These are phyloP conservation scores for Xiphophorus maculatus DNA, from an alignment of 2,113 vertebrate genomes.

Conservation along the genomic window DNA sequence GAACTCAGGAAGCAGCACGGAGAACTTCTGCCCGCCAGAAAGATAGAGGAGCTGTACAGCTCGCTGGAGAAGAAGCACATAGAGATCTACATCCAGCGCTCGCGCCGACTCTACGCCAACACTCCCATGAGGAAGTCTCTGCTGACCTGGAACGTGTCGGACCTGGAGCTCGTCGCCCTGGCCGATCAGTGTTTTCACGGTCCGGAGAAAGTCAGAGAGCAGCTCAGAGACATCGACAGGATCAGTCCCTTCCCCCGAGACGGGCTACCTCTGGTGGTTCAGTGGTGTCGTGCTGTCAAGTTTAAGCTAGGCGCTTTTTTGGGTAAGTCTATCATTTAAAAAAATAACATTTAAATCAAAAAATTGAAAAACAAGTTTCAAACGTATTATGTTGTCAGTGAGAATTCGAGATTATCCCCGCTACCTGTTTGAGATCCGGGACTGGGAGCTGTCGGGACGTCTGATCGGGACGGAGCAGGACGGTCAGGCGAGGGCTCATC, in stretches of 20 bases:
- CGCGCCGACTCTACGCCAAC: slow-evolving; percentile 92
- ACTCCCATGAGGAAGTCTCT: slow-evolving; percentile 95
- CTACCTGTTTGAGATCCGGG: slow-evolving; percentile 96
- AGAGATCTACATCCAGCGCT: slow-evolving; percentile 98
- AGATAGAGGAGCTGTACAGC: slow-evolving; percentile 97
- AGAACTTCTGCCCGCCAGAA: slow-evolving; percentile 93
- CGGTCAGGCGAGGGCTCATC: slow-evolving; percentile 87
- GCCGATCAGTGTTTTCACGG: slow-evolving; percentile 90
- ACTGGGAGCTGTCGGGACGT: slow-evolving; percentile 90
- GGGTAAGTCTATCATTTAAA: slow-evolving; percentile 77
- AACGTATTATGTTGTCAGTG: slow-evolving; percentile 64
- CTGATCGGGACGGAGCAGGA: slow-evolving; percentile 92
- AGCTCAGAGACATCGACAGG: slow-evolving; percentile 88
- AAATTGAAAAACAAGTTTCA: neutral
- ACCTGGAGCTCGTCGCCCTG: slow-evolving; percentile 87
- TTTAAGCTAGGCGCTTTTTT: slow-evolving; percentile 88
- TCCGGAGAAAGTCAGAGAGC: slow-evolving; percentile 85
- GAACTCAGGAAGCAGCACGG: slow-evolving; percentile 95
- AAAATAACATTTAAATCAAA: too few relatives aligned
- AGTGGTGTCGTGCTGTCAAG: slow-evolving; percentile 94
- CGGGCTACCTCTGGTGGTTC: slow-evolving; percentile 88
- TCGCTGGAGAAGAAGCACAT: slow-evolving; percentile 97
- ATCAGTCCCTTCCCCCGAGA: slow-evolving; percentile 91
- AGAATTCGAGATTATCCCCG: slow-evolving; percentile 96
- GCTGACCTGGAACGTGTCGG: slow-evolving; percentile 91